Percentiles rank a stretch among this genome's conserved stretches.
phyloP scores from a whole-genome alignment of 2,888 invertebrate genomes.

The Drosophila cognata region DNA sequence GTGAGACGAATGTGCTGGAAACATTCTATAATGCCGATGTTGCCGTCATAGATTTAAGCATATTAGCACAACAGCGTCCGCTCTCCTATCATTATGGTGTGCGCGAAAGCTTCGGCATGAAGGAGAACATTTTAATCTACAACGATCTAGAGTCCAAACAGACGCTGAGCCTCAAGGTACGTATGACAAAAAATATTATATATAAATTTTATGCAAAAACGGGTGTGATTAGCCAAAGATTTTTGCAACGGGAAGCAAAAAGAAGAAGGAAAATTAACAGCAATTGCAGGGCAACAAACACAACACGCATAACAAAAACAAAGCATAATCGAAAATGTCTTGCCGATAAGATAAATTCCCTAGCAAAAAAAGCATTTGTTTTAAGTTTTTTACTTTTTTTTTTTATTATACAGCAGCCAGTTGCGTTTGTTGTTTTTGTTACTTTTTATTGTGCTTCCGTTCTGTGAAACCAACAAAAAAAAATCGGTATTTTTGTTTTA shows the following conservation, averaged over 20 bases:
- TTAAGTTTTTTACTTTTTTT: conserved; percentile 15
- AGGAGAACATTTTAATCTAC: conserved; percentile 94
- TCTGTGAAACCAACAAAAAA: conserved; percentile 39
- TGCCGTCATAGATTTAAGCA: conserved; percentile 96
- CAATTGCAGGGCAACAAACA: conserved; percentile 34
- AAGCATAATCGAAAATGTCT: conserved; percentile 54
- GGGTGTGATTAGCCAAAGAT: conserved; percentile 40
- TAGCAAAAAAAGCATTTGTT: conserved; percentile 31
- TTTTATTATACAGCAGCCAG: conserved; percentile 48
- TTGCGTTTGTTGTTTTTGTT: conserved; percentile 27
- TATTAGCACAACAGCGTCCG: conserved; percentile 96
- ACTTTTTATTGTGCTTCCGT: conserved; percentile 54
- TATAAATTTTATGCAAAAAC: conserved; percentile 9
- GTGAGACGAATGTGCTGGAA: conserved; percentile 97
- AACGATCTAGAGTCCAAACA: conserved; percentile 96
- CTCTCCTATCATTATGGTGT: conserved; percentile 98
- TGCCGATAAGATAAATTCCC: conserved; percentile 68
- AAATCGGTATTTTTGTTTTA: conserved; percentile 59
- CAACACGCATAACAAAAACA: conserved; percentile 20
- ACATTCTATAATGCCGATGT: conserved; percentile 99
- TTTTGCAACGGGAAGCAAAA: neutral
- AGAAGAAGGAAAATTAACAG: neutral
- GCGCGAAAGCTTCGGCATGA: conserved; percentile 98
- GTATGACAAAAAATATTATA: conserved; percentile 32
- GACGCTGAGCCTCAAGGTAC: conserved; percentile 94